Percentiles rank a stretch among this genome's conserved stretches.
Evolutionary conservation across 2,888 invertebrate genomes (phyloP).

Genomic region (Melieria omissa): DNA sequence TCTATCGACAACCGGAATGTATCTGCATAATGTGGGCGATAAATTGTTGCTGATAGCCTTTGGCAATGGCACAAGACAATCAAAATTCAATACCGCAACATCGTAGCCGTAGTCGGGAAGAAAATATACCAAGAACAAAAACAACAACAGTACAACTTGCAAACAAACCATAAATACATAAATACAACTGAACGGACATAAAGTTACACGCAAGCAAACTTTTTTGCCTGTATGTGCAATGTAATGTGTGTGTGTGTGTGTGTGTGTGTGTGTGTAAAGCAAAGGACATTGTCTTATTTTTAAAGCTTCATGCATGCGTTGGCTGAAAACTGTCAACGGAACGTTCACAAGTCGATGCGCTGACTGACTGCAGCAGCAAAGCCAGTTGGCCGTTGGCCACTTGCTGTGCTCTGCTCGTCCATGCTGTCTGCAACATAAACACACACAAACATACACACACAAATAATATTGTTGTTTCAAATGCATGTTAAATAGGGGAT

Average conservation of each 20-base stretch:
- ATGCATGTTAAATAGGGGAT: slow-evolving; percentile 60
- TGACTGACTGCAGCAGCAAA: neutral
- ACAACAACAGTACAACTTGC: slow-evolving; percentile 36
- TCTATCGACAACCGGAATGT: slow-evolving; percentile 4
- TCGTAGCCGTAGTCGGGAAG: slow-evolving; percentile 41
- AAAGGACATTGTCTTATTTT: no score
- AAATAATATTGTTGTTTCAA: slow-evolving; percentile 34
- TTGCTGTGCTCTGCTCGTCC: no score
- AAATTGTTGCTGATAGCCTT: slow-evolving; percentile 48
- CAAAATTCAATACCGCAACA: slow-evolving; percentile 55
- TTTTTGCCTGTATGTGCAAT: no score
- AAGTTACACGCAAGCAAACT: neutral
- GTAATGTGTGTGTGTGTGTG: neutral
- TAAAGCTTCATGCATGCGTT: no score
- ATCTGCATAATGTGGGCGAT: slow-evolving; percentile 42
- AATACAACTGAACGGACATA: slow-evolving; percentile 45
- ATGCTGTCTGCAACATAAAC: no score
- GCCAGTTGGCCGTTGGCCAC: no score
- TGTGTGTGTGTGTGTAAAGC: slow-evolving; percentile 1
- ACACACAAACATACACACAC: neutral
- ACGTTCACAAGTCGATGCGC: neutral
- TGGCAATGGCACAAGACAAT: slow-evolving; percentile 51
- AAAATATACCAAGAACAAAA: slow-evolving; percentile 36
- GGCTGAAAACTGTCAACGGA: neutral
- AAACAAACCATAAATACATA: slow-evolving; percentile 40